Evolutionary conservation across 2,113 vertebrate genomes (phyloP), one percentile per base, ranked within the genome.

Genomic region (Elephas maximus): DNA sequence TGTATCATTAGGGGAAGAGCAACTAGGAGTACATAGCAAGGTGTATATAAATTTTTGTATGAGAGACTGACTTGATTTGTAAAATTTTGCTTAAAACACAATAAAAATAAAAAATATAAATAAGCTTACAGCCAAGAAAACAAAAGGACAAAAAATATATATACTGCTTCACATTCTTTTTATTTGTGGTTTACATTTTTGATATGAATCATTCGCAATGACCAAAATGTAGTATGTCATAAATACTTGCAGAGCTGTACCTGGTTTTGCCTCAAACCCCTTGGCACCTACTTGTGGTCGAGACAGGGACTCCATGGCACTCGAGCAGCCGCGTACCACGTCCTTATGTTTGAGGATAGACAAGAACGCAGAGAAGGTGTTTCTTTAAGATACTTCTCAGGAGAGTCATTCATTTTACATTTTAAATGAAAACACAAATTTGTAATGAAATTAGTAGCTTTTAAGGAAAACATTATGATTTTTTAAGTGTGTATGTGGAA

Each of bases 131-230:
- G 37, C 37, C 37, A 37, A 37, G 37, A 37, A 37, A 37, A 37
- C 37, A 37, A 37, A 37, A 37, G 37, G 37, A 37, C 37, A 37
- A 37, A 37, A 95, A 48, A 96, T 92, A 73, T 44, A 87, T 80
- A 95, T 15, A 84, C 0, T 80, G 11, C 17, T 91, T 91, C 77
- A 18, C 57, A 53, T 89, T 79, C 79, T 96, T 95, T 28, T 78
- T 96, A 71, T 89, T 71, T 90, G 44, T 87, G 20, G 24, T 85
- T 86, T 28, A 74, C 74, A 65, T 83, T 95, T 83, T 93, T 91
- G 71, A 91, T 93, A 74, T 94, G 79, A 96, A 96, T 93, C 91
- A 91, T 94, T 94, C 96, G 45, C 95, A 87, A 45, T 62, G 63
- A 65, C 28, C 77, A n/a, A 86, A 69, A 65, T 60, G 24, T 71